Evolutionary conservation across 2,113 vertebrate species (phyloP).

Genomic region (Bubo bubo): DNA sequence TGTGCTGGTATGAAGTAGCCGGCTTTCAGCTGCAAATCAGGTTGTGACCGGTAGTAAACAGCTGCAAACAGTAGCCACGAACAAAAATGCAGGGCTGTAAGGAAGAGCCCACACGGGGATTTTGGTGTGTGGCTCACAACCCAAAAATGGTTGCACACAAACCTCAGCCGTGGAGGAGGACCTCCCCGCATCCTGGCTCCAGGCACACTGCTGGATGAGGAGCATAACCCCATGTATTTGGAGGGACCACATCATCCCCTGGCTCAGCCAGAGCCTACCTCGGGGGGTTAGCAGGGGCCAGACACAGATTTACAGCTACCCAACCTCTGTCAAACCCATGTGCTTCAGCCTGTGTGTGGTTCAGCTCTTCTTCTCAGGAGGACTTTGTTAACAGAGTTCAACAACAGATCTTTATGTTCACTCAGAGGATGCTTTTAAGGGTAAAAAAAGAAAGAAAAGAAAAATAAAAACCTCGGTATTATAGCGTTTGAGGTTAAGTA

Average conservation of each 20-base stretch:
- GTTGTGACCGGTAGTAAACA: background rate
- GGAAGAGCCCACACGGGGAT: background rate
- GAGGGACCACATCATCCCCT: rapidly evolving
- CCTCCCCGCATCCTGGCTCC: background rate
- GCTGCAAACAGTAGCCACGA: background rate
- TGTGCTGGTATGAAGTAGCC: background rate
- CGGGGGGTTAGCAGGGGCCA: background rate
- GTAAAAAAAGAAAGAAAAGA: rapidly evolving
- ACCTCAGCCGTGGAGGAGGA: background rate
- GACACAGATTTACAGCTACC: background rate
- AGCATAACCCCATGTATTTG: background rate
- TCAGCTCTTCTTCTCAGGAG: background rate
- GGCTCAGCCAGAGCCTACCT: background rate
- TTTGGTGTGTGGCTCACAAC: background rate
- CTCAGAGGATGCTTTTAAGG: background rate
- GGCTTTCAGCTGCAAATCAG: background rate
- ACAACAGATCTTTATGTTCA: background rate
- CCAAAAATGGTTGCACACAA: background rate
- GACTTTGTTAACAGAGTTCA: background rate
- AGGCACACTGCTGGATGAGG: background rate
- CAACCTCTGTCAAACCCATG: background rate
- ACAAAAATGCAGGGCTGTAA: background rate
- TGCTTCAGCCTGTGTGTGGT: background rate
- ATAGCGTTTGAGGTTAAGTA: background rate
- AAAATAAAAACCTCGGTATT: background rate